Conservation (phyloP, 2,888 invertebrate genomes). For the Tubulanus polymorphus region DNA sequence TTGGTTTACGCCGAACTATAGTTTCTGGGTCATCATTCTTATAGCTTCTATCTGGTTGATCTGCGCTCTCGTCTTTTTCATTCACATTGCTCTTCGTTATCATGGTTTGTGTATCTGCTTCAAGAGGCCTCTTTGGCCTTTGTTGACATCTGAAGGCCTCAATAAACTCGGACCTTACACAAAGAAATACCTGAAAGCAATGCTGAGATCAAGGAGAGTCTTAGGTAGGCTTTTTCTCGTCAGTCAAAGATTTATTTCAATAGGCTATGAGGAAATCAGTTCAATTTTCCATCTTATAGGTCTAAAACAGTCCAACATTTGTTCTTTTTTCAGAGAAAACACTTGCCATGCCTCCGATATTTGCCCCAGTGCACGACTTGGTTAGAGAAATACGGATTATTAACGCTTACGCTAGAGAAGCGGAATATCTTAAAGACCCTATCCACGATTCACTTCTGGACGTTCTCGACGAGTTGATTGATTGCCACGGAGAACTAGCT, state of each 20-base stretch:
- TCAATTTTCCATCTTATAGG: no score
- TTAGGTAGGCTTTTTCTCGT: conserved; percentile 40
- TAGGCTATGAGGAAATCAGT: no score
- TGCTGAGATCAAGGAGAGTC: conserved; percentile 36
- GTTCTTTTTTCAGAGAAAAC: conserved; percentile 32
- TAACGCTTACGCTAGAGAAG: conserved; percentile 45
- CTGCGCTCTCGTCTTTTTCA: conserved; percentile 20
- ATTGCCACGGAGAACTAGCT: conserved; percentile 31
- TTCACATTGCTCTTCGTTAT: conserved; percentile 13
- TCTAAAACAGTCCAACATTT: neutral
- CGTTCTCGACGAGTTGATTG: conserved; percentile 43
- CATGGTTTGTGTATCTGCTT: conserved; percentile 20
- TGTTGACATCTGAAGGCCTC: conserved; percentile 31
- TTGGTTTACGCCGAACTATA: conserved; percentile 28
- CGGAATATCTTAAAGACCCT: conserved; percentile 39
- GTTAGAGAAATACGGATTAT: conserved; percentile 42
- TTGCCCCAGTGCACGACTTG: conserved; percentile 45
- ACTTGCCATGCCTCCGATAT: conserved; percentile 33
- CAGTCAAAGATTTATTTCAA: no score
- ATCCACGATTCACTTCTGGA: conserved; percentile 44
- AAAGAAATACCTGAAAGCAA: conserved; percentile 39
- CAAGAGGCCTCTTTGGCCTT: conserved; percentile 39
- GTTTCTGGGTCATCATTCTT: conserved; percentile 26
- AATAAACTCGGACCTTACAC: conserved; percentile 33
- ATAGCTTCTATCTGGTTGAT: conserved; percentile 33